Evolutionary conservation across 2,888 invertebrate genomes (phyloP).

Genomic region (Drosophila prolongata): DNA sequence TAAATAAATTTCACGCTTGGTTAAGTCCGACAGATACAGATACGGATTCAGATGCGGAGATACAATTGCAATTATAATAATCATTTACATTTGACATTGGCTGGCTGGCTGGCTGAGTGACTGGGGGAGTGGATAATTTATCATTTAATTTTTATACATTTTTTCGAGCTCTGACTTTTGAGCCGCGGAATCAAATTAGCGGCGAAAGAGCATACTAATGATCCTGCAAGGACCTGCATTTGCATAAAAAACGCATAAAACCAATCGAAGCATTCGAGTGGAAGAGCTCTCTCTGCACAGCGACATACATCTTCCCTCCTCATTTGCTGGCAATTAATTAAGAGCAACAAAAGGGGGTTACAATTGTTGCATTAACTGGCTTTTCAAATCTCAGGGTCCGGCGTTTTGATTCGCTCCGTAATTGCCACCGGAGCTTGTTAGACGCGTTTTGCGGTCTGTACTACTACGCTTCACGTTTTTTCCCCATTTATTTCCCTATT

Average conservation of each 20-base stretch:
- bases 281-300: conserved; percentile 36
- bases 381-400: conserved; percentile 15
- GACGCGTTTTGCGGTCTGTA: conserved; percentile 35
- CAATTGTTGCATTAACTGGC: conserved; percentile 42
- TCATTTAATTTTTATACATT: conserved; percentile 64
- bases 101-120: conserved; percentile 58
- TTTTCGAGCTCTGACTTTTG: conserved; percentile 7
- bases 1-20: conserved; percentile 81
- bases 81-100: conserved; percentile 77
- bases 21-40: conserved; percentile 60
- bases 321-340: conserved; percentile 75
- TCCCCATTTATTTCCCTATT: conserved; percentile 27
- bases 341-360: conserved; percentile 46
- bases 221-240: conserved; percentile 47
- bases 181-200: conserved; percentile 25
- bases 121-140: conserved; percentile 64
- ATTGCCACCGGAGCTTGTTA: conserved; percentile 41
- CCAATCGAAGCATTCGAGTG: conserved; percentile 63
- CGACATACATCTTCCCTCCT: conserved; percentile 30
- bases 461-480: conserved; percentile 25
- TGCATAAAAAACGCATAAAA: conserved; percentile 75
- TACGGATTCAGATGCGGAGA: conserved; percentile 29
- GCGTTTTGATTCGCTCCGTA: conserved; percentile 30
- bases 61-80: conserved; percentile 70
- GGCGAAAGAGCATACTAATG: conserved; percentile 42